phyloP scores from a whole-genome alignment of 2,797 vertebrate genomes.

The Anomalospiza imberbis region DNA sequence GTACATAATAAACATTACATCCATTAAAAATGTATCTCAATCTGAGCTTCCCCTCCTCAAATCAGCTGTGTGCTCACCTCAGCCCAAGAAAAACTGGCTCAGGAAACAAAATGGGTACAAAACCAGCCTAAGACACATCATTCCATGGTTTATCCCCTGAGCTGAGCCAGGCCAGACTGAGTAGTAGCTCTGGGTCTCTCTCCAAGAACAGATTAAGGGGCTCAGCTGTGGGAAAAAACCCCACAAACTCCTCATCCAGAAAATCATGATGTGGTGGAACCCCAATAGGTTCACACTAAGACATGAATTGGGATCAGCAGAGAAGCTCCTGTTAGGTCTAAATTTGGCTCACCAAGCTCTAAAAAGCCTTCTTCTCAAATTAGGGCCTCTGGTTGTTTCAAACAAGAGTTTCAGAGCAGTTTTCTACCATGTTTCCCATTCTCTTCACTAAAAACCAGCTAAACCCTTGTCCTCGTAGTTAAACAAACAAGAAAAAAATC shows the following conservation, averaged over 20 bases:
- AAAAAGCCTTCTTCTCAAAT: not conserved
- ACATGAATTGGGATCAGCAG: not conserved
- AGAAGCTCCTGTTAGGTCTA: not conserved
- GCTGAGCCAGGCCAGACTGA: not conserved
- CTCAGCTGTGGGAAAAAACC: not conserved
- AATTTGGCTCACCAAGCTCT: not conserved
- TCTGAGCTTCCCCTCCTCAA: not conserved
- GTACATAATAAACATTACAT: not conserved
- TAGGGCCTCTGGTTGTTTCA: not conserved
- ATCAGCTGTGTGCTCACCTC: not conserved
- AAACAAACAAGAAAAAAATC: not conserved
- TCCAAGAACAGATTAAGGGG: not conserved
- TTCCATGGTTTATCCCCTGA: accelerated
- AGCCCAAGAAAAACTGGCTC: not conserved
- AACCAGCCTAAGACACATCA: not conserved
- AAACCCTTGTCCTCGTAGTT: not conserved
- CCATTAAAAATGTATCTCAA: not conserved
- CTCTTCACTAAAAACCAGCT: not conserved
- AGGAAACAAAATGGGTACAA: not conserved
- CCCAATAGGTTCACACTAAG: not conserved
- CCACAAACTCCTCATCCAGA: not conserved
- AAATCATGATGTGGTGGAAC: not conserved
- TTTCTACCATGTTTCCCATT: not conserved
- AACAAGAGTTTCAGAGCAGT: not conserved
- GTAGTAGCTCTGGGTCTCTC: not conserved